These are phyloP conservation scores for Caenorhabditis japonica DNA, from an alignment of 2,888 invertebrate species.

Conservation along the genomic window DNA sequence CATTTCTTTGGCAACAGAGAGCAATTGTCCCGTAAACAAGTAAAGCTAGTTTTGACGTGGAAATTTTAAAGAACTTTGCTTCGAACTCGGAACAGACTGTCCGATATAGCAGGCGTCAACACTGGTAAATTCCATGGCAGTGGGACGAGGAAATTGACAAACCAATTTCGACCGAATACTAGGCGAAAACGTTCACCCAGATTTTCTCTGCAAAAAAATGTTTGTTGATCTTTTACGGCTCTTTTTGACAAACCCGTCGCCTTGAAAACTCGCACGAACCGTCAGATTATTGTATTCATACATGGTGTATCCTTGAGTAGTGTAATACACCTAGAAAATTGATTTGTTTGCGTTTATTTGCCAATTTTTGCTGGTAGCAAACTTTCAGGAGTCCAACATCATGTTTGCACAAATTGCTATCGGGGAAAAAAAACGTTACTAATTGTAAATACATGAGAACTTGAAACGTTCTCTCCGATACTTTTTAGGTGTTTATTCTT, in stretches of 20 bases:
- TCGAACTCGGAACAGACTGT: slow-evolving; percentile 64
- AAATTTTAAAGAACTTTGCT: slow-evolving; percentile 57
- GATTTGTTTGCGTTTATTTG: not conserved
- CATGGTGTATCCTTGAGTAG: slow-evolving; percentile 74
- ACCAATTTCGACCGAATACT: slow-evolving; percentile 74
- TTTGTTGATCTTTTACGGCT: too few relatives aligned
- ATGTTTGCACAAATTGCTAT: too few relatives aligned
- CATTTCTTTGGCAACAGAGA: too few relatives aligned
- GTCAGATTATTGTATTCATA: slow-evolving; percentile 73
- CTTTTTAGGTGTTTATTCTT: too few relatives aligned
- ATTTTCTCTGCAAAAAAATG: slow-evolving; percentile 56
- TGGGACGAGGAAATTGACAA: slow-evolving; percentile 73
- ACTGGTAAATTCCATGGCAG: slow-evolving; percentile 59
- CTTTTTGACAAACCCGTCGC: too few relatives aligned
- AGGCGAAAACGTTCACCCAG: slow-evolving; percentile 71
- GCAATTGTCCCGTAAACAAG: slow-evolving; percentile 23
- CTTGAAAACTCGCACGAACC: slow-evolving; percentile 67
- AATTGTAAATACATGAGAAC: too few relatives aligned
- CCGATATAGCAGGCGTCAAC: slow-evolving; percentile 65
- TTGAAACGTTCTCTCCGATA: too few relatives aligned
- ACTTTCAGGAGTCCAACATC: too few relatives aligned
- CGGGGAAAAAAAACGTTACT: too few relatives aligned
- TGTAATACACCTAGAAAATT: slow-evolving; percentile 72
- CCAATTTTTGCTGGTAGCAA: not conserved
- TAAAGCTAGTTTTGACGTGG: slow-evolving; percentile 21